Evolutionary conservation across 2,113 vertebrate species (phyloP).

Genomic region (Bombycilla garrulus): DNA sequence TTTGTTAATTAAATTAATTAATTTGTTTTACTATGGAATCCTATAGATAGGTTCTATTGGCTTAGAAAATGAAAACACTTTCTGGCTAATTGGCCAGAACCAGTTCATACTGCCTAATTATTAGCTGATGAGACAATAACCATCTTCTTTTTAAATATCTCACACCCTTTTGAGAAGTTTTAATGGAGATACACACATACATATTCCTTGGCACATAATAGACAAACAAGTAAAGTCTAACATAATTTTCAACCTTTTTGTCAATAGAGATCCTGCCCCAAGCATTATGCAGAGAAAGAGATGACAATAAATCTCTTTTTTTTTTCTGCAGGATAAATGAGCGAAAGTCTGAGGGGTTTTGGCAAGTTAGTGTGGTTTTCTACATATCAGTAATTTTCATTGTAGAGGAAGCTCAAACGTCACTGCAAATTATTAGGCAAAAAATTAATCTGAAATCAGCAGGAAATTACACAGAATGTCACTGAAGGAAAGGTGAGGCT

Average conservation of each 20-base stretch:
- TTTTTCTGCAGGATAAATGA: neutral
- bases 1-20: conserved; percentile 30
- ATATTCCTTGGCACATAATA: neutral
- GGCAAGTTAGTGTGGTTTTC: neutral
- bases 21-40: neutral
- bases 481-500: neutral
- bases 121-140: neutral
- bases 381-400: neutral
- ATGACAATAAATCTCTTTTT: neutral
- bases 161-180: neutral
- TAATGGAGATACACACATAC: neutral
- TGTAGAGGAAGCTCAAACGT: neutral
- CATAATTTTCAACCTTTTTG: neutral
- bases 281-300: neutral
- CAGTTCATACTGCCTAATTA: neutral
- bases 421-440: neutral
- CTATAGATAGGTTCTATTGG: neutral
- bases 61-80: conserved; percentile 13
- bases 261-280: neutral
- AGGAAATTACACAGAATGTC: neutral
- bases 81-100: conserved; percentile 9
- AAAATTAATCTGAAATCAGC: neutral
- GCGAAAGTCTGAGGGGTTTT: neutral
- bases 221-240: neutral
- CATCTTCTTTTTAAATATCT: neutral